Evolutionary conservation across 2,888 invertebrate species (phyloP), one percentile per base, ranked within the genome.

Genomic region (Lycocerus yunnanus): DNA sequence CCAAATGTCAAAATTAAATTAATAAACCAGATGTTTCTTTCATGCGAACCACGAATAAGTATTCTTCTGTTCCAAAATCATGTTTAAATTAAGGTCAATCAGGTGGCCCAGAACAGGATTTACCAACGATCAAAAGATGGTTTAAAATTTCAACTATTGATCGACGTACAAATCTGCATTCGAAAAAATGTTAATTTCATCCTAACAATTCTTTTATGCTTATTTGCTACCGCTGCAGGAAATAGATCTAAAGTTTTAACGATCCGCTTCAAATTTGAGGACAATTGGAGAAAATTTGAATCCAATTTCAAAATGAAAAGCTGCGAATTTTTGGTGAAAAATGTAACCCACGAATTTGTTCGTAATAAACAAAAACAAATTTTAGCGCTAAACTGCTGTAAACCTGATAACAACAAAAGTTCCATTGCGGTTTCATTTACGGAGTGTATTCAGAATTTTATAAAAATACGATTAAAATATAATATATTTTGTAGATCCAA

Each of bases 311-410:
- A 43, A n/a, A n/a, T 5, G 13, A 43, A 43, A 43, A 43, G 0
- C 43, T 6, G n/a, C 13, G 13, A 27, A 13, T 11, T 3, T 18
- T 27, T 27, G 27, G 13, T 27, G 13, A 27, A 27, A 27, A 27
- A 13, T 27, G 13, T 13, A 27, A 27, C 13, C 4, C 4, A 27
- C 27, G 27, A 27, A 27, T 24, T 24, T 3, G 3, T 1, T 43
- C 2, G 0, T 6, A 43, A 69, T 63, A 69, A 68, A 69, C 69
- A 69, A 69, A 69, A 69, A 69, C 69, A 69, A 69, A 69, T 69
- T 69, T 27, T n/a, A 63, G 69, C 69, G 69, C 69, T 69, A 69
- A 69, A 43, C 14, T 0, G 15, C 6, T 8, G 20, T 43, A 60
- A 69, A 43, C 15, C 6, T 43, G 8, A n/a, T 24, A 18, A 16